Evolutionary conservation across 2,888 invertebrate species (phyloP), one percentile per base, ranked within the genome.

Genomic region (Mechanitis mazaeus): DNA sequence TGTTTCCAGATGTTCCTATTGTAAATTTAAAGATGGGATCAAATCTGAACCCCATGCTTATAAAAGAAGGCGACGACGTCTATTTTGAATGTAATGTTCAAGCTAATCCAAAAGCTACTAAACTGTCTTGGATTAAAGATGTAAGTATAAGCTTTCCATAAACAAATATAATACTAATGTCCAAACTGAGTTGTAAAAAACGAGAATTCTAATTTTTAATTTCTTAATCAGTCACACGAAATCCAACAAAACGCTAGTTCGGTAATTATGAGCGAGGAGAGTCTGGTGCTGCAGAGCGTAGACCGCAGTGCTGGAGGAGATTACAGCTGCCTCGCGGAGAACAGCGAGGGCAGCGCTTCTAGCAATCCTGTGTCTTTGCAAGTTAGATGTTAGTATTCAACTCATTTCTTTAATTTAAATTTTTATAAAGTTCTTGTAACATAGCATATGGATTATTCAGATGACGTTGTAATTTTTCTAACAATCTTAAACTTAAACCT

Each of bases 71-170:
- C 6, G 95, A 95, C 65, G 97, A 97, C 79, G 96, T 97, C 11
- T 96, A 96, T 90, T 96, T 97, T 79, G 96, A 97, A 81, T 97
- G 97, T 89, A 95, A 94, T 81, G 96, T 97, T 75, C 95, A 94
- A 79, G 95, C 97, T 33, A 96, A 97, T 86, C 97, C 97, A 0
- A 95, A 94, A 93, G 92, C 92, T 28, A 94, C 95, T 82, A 94
- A 94, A 79, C 93, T 96, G 70, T 92, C 94, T 53, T 96, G 96
- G 96, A 96, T 93, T 82, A 96, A 96, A 85, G 94, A 95, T 85
- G 89, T 90, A 70, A 81, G 84, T 78, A 6, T 35, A 5, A 35
- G 20, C 20, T 20, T 35, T 35, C 35, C 3, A 35, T 35, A 35
- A 35, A 20, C 20, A 20, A 20, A 20, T 20, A 20, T 20, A 20